Base-by-base conservation (phyloP, 1,140 invertebrate genomes). In the Nasonia vitripennis region DNA sequence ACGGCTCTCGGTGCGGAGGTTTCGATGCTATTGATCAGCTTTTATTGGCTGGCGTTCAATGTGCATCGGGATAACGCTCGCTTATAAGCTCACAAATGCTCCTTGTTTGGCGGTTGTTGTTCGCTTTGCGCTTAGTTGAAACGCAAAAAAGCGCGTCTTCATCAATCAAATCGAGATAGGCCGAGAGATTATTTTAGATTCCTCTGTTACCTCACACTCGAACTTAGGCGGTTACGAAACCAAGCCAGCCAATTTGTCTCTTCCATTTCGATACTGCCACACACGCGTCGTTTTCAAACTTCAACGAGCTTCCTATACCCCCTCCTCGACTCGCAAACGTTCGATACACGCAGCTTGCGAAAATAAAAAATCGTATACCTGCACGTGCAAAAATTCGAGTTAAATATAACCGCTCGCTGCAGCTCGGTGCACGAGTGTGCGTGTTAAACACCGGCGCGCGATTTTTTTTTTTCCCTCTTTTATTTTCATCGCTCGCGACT, bases 151-250 rank as follows among this genome's bases (percentile, higher is more conserved):
- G 23, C 20, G 55, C n/a, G n/a, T n/a, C 17, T 62, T 77, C 71
- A 41, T 75, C 31, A 14, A 74, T 74, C 45, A 68, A 41, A 55
- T n/a, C 41, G 75, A 27, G 27, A 83, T 67, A 10, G 34, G 55
- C 74, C 27, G 48, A n/a, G 34, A 51, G 45, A 74, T 82, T 14
- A 62, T 37, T 82, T 20, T 37, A 41, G 17, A 74, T 37, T 34
- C 31, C 27, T 81, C 71, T 14, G 31, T n/a, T 74, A 62, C 55
- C 55, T 62, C 55, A n/a, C 17, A 51, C 2, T 3, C 14, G 4
- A 2, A 10, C 45, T 2, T 10, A 48, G 11, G 0, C 14, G n/a
- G 17, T 62, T 62, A 62, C 55, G 55, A 62, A 62, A 62, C 55
- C 55, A 20, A 20, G 20, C 6, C 55, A 62, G 55, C 6, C 55